These are phyloP conservation scores for Volucella inanis DNA, from an alignment of 2,888 invertebrate species.

Conservation along the genomic window DNA sequence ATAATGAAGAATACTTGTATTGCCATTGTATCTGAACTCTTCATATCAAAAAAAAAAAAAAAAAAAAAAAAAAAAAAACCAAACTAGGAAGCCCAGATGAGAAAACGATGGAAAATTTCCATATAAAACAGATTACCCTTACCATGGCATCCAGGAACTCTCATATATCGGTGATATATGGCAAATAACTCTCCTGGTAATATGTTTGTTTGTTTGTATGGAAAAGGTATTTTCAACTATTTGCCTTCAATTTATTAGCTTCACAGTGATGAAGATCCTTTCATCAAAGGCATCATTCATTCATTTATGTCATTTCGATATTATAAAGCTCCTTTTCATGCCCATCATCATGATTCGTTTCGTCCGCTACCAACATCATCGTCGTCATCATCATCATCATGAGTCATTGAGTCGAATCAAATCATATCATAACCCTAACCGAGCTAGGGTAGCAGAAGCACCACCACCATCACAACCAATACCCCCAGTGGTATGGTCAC, in stretches of 20 bases:
- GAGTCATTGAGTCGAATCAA: slow-evolving; percentile 65
- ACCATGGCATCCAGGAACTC: neutral
- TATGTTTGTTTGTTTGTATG: neutral
- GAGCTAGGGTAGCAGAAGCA: neutral
- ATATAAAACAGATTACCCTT: slow-evolving; percentile 60
- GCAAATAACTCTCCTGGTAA: neutral
- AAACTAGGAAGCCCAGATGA: slow-evolving; percentile 9
- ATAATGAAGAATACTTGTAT: slow-evolving; percentile 14
- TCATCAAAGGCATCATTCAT: slow-evolving; percentile 73
- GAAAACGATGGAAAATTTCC: slow-evolving; percentile 53
- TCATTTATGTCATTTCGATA: slow-evolving; percentile 73
- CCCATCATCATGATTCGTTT: slow-evolving; percentile 53
- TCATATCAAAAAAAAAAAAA: neutral
- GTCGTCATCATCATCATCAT: slow-evolving; percentile 54
- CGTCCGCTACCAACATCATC: slow-evolving; percentile 10
- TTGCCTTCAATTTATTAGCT: slow-evolving; percentile 70
- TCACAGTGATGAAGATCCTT: slow-evolving; percentile 70
- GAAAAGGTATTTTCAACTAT: slow-evolving; percentile 27
- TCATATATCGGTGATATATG: slow-evolving; percentile 15
- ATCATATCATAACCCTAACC: slow-evolving; percentile 62
- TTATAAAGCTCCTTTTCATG: slow-evolving; percentile 64
- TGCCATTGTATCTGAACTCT: slow-evolving; percentile 24
- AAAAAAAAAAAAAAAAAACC: neutral
- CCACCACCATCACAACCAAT: too few species aligned
- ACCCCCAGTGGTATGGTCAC: slow-evolving; percentile 34